Base-by-base conservation (phyloP, 1,140 invertebrate genomes). In the Zaprionus davidi region DNA sequence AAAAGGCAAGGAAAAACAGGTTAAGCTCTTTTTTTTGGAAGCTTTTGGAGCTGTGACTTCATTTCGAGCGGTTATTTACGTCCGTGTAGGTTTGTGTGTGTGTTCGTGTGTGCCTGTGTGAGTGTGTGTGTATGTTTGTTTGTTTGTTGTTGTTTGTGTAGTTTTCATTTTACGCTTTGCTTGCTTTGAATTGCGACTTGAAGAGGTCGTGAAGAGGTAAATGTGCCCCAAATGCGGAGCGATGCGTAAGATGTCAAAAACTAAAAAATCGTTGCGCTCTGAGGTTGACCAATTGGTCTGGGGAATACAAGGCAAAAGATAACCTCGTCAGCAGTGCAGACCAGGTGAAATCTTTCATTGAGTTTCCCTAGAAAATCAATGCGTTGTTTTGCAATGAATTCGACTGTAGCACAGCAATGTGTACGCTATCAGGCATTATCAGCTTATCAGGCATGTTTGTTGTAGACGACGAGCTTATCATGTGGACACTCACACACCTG, bases 141-240 rank as follows among this genome's bases (percentile, higher is more conserved):
- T 82, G 64, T 73, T 55, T 55, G 46, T 75, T 51, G 64, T 58
- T 67, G 59, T 64, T 68, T 67, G 68, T 75, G 69, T 76, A 80
- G 71, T 87, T 90, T 87, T 78, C 67, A 83, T 80, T 87, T 83
- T 84, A 84, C 84, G 85, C 85, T 88, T 75, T 76, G 78, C 73
- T 84, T 70, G 69, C 20, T 13, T 51, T 51, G 46, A 36, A 76
- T 63, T 74, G 82, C 64, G 70, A 69, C 81, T 64, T 65, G 71
- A 73, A 87, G 81, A 88, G 84, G 74, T 84, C 83, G 69, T 74
- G 65, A 67, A 84, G 79, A 85, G 78, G 79, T 51, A 51, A 78
- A 88, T 66, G 62, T 90, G 77, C 56, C 84, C 85, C 67, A 76
- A 81, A 81, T 76, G 57, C 60, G 63, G 62, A 72, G 17, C 56